Conservation (phyloP, 2,797 vertebrate species). For the Scolopax rusticola region DNA sequence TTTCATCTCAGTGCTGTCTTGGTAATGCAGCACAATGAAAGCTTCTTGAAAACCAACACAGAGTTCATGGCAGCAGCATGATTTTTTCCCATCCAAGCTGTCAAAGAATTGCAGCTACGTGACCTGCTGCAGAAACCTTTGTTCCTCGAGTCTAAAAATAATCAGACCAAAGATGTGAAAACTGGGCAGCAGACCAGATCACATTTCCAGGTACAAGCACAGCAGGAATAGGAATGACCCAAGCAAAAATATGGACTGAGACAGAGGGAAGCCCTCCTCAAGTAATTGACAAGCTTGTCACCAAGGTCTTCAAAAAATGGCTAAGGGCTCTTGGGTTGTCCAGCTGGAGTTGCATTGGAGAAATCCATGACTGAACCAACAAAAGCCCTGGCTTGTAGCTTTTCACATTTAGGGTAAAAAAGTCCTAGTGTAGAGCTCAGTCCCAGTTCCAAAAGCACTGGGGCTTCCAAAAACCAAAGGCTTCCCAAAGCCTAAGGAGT, state of each 20-base stretch:
- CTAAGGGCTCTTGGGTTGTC: not conserved
- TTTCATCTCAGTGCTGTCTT: not conserved
- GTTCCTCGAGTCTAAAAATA: not conserved
- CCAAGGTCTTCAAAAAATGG: not conserved
- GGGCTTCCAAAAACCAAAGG: not conserved
- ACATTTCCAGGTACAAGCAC: not conserved
- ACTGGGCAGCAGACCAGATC: not conserved
- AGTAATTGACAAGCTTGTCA: not conserved
- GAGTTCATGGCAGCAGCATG: rapidly evolving
- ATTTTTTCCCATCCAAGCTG: not conserved
- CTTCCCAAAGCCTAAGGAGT: not conserved
- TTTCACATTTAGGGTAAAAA: not conserved
- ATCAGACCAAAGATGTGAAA: not conserved
- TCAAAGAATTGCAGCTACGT: not conserved
- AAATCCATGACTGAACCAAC: not conserved
- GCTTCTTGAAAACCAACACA: not conserved
- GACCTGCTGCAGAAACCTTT: not conserved
- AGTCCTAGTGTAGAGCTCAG: not conserved
- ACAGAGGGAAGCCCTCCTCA: not conserved
- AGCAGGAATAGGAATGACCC: not conserved
- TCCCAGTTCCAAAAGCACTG: not conserved
- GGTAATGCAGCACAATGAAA: not conserved
- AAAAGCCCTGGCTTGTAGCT: not conserved
- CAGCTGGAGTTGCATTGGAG: not conserved
- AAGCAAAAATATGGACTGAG: not conserved